Percentiles rank a stretch among this genome's conserved stretches.
Evolutionary conservation across 2,113 vertebrate species (phyloP).

Genomic region (Martes martes): DNA sequence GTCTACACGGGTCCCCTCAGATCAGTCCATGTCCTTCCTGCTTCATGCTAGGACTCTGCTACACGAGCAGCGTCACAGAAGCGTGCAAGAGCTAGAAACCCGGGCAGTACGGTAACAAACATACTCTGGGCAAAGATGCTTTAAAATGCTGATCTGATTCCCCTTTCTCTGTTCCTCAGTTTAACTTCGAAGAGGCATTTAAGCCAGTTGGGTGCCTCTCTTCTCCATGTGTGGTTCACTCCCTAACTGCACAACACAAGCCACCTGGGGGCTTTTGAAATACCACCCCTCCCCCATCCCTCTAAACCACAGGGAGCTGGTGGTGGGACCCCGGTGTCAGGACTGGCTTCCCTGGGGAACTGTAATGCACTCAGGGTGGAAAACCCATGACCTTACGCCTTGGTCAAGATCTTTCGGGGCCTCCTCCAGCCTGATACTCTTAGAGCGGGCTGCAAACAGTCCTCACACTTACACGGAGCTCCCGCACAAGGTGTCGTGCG

Average conservation of each 20-base stretch:
- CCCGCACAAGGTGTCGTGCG: not conserved
- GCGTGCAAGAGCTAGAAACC: accelerated
- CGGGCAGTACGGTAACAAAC: accelerated
- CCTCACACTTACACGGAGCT: not conserved
- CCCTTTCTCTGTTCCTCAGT: not conserved
- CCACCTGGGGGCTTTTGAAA: not conserved
- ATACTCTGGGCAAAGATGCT: not conserved
- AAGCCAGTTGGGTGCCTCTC: not conserved
- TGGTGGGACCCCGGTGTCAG: accelerated
- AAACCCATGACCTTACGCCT: not conserved
- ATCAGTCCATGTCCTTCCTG: not conserved
- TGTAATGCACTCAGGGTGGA: not conserved
- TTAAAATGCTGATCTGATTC: no score
- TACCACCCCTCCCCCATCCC: accelerated
- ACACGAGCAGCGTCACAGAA: accelerated
- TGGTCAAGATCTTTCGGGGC: not conserved
- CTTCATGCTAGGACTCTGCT: accelerated
- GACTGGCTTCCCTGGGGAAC: not conserved
- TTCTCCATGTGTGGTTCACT: accelerated
- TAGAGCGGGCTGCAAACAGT: no score
- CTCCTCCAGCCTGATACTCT: not conserved
- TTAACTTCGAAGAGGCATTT: not conserved
- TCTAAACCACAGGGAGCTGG: not conserved
- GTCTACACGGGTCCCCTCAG: no score
- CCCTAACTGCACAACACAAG: not conserved